Conservation (phyloP, 2,888 invertebrate genomes). For the Pandemis cinnamomeana region DNA sequence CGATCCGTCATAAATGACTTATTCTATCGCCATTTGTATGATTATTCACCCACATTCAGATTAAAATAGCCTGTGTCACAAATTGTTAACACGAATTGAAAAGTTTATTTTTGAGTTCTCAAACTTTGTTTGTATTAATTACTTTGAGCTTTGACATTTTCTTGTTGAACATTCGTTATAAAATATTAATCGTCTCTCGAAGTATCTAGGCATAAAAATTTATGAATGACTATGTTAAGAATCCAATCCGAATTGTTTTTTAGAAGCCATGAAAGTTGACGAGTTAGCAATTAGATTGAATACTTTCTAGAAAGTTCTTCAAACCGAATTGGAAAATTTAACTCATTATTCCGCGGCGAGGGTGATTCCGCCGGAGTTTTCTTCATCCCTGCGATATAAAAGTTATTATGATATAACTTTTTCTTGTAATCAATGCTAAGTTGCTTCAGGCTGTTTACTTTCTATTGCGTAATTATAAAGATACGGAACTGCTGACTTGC, state of each 20-base stretch:
- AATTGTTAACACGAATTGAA: not conserved
- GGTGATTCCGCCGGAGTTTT: slow-evolving; percentile 43
- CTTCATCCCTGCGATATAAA: slow-evolving; percentile 36
- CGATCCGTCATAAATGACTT: not conserved
- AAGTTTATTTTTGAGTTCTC: not conserved
- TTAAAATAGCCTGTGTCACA: not conserved
- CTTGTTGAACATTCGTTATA: not conserved
- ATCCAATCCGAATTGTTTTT: slow-evolving; percentile 26
- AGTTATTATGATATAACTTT: slow-evolving; percentile 60
- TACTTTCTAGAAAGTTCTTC: slow-evolving; percentile 45
- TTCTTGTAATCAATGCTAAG: slow-evolving; percentile 44
- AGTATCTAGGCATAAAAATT: not conserved
- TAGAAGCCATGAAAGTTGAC: slow-evolving; percentile 43
- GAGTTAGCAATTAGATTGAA: slow-evolving; percentile 47
- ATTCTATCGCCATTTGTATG: not conserved
- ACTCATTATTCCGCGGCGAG: slow-evolving; percentile 55
- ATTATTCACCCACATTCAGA: not conserved
- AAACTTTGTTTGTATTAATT: not conserved
- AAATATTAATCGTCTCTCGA: slow-evolving; percentile 1
- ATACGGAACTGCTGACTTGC: slow-evolving; percentile 14
- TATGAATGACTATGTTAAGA: slow-evolving; percentile 5
- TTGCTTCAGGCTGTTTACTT: slow-evolving; percentile 33
- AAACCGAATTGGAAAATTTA: slow-evolving; percentile 50
- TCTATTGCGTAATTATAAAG: slow-evolving; percentile 30
- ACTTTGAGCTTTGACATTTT: slow-evolving; percentile 5